A percentile compares a stretch with the other conserved stretches of the same genome.
phyloP scores from a whole-genome alignment of 2,888 invertebrate species.

The Lasioglossum lativentre region DNA sequence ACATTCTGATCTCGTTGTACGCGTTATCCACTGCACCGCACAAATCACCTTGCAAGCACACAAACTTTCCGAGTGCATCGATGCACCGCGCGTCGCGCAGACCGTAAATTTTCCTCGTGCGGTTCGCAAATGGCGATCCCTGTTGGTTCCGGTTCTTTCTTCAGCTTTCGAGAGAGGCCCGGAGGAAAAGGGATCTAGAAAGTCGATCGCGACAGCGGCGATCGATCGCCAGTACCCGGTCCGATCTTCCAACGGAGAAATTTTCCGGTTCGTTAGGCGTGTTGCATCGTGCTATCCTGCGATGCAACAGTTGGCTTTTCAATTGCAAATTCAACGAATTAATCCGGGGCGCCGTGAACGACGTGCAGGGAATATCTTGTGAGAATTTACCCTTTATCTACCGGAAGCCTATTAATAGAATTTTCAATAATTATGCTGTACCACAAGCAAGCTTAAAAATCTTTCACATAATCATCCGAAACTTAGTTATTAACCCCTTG shows the following conservation, averaged over 20 bases:
- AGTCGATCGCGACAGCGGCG: conserved; percentile 28
- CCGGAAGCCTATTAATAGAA: neutral
- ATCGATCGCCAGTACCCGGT: conserved; percentile 8
- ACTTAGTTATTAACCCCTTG: neutral
- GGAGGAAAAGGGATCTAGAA: conserved; percentile 24
- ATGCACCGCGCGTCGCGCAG: neutral
- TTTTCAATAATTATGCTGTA: neutral
- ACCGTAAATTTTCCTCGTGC: neutral
- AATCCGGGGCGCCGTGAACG: neutral
- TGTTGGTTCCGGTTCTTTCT: conserved; percentile 27
- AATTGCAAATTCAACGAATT: neutral
- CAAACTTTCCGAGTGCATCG: neutral
- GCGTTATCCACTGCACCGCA: neutral
- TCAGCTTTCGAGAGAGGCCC: neutral
- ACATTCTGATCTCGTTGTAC: too few species aligned
- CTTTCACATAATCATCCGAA: neutral
- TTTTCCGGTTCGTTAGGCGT: conserved; percentile 34
- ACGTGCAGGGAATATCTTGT: neutral
- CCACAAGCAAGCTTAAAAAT: neutral
- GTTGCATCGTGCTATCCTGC: neutral
- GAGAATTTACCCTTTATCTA: neutral
- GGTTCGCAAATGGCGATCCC: neutral
- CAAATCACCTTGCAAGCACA: neutral
- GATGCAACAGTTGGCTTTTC: neutral
- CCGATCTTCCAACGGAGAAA: conserved; percentile 42